Percentiles rank a stretch among this genome's conserved stretches.
These are phyloP conservation scores for Pipistrellus pygmaeus DNA, from an alignment of 2,797 vertebrate genomes.

Conservation along the genomic window DNA sequence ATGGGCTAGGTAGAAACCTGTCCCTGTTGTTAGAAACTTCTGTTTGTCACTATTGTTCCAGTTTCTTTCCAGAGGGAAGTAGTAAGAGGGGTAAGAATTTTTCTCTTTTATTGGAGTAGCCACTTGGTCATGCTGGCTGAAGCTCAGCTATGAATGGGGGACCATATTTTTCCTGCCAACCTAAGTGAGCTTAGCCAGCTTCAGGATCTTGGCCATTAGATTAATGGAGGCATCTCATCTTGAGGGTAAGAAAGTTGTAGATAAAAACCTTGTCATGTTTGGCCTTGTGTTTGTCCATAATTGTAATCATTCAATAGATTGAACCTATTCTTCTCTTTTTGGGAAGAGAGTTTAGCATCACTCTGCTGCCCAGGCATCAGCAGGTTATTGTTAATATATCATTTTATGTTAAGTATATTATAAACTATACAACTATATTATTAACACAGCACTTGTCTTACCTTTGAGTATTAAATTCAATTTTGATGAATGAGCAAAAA, in stretches of 20 bases:
- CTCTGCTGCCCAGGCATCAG: not conserved
- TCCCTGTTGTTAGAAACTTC: not conserved
- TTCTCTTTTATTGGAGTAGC: not conserved
- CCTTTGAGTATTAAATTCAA: slow-evolving; percentile 4
- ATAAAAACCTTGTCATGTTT: slow-evolving; percentile 7
- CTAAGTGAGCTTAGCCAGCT: not conserved
- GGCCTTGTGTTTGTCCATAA: not conserved
- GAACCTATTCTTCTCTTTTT: not conserved
- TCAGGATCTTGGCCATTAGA: not conserved
- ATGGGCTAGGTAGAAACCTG: not conserved
- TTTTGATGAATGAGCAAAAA: slow-evolving; percentile 20
- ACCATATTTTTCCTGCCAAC: not conserved
- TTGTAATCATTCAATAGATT: not conserved
- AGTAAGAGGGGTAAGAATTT: not conserved
- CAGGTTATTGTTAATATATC: not conserved
- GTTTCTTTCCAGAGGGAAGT: not conserved
- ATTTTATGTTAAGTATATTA: not conserved
- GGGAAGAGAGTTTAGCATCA: not conserved
- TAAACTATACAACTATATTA: not conserved
- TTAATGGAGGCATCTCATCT: not conserved
- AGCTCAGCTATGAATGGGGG: not conserved
- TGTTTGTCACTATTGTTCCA: not conserved
- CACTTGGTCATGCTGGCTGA: not conserved
- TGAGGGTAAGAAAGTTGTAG: not conserved
- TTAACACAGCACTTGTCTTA: not conserved